phyloP scores from a whole-genome alignment of 2,113 vertebrate genomes.

The Synchiropus splendidus region DNA sequence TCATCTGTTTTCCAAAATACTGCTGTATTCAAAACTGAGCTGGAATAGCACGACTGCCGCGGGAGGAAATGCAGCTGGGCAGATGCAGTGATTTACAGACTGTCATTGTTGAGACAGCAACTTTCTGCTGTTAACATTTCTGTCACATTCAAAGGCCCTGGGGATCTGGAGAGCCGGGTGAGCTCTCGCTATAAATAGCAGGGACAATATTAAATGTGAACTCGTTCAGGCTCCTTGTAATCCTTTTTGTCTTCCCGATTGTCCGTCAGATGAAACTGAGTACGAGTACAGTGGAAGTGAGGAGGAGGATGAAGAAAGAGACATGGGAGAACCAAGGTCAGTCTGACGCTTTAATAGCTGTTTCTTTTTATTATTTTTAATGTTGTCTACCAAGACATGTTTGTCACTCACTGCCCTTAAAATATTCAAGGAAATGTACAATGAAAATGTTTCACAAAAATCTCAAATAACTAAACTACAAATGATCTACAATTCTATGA shows the following conservation, averaged over 20 bases:
- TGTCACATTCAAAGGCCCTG: conserved; percentile 13
- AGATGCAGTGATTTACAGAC: conserved; percentile 18
- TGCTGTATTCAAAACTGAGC: too few species aligned
- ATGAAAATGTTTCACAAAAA: too few species aligned
- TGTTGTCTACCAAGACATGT: too few species aligned
- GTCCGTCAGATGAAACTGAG: conserved; percentile 85
- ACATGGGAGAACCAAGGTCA: conserved; percentile 89
- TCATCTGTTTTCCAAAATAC: too few species aligned
- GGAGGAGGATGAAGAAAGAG: conserved; percentile 91
- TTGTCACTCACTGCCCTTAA: too few species aligned
- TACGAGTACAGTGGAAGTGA: conserved; percentile 98
- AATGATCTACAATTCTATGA: too few species aligned
- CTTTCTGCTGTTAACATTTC: conserved; percentile 20
- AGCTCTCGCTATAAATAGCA: too few species aligned
- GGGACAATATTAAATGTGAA: too few species aligned
- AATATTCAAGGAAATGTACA: too few species aligned
- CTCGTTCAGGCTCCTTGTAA: too few species aligned
- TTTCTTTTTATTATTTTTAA: neutral
- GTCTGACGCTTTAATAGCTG: neutral
- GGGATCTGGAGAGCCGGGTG: neutral
- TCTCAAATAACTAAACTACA: too few species aligned
- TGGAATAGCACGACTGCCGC: neutral
- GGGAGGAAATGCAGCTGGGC: conserved; percentile 12
- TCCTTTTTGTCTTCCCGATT: neutral
- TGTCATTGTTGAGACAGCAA: conserved; percentile 7